Base-by-base conservation (phyloP, 2,797 vertebrate species). In the Phalanger gymnotis region DNA sequence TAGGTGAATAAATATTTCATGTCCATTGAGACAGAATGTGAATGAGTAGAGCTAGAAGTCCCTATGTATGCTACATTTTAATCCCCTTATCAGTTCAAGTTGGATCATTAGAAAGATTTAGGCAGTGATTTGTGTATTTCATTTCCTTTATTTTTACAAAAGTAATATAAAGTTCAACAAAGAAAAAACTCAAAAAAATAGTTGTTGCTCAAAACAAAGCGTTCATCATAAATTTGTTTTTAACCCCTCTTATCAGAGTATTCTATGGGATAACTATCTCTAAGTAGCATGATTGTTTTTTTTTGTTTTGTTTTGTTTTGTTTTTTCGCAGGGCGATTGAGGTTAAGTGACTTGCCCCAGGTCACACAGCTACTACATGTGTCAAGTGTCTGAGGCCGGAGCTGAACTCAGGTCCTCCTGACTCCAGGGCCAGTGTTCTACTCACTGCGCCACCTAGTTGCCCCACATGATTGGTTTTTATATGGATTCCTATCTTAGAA, bases 91-190 rank as follows among this genome's bases (percentile, higher is more conserved):
- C 40, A 89, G 40, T n/a, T 95, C 9, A 96, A 93, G 47, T 53
- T n/a, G 53, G 28, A n/a, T 4, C n/a, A 40, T 87, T 52, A 90
- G 92, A 92, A 90, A 89, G 56, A 73, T 13, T 73, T 40, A 90
- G 94, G 57, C 47, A 94, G 47, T 66, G 56, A 95, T 92, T 94
- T 73, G 31, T 94, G 2, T 54, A 93, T 95, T 95, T 94, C 10
- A 89, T 13, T 92, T 93, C 31, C n/a, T 93, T 97, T 94, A 40
- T 22, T 92, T 96, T 96, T 51, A 61, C 11, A 92, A 47, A 66
- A 90, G 28, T 4, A 90, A 90, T 9, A 31, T 53, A 31, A 90
- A 90, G 52, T 53, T 30, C 53, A 53, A 28, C 56, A 89, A 40
- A 90, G 94, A 25, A 57, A 52, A 95, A 92, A 47, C 19, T 87